Evolutionary conservation across 2,113 vertebrate species (phyloP).

Genomic region (Osmerus mordax): DNA sequence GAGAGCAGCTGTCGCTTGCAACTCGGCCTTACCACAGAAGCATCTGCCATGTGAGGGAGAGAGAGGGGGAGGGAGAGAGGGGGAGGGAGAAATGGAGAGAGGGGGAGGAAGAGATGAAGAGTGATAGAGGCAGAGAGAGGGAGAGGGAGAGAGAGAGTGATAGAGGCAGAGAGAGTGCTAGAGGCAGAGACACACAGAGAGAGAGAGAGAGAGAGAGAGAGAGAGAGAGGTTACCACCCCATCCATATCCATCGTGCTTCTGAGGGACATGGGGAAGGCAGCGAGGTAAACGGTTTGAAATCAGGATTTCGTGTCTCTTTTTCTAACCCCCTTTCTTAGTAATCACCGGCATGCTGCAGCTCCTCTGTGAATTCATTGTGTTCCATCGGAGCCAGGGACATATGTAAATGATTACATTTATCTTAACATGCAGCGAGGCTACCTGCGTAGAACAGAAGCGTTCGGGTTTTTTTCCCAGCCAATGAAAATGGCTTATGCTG

Average conservation of each 20-base stretch:
- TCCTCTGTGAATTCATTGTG: too few species aligned
- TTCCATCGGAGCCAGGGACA: too few species aligned
- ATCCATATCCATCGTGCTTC: slow-evolving; percentile 48
- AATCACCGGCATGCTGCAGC: too few species aligned
- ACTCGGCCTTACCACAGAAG: slow-evolving; percentile 48
- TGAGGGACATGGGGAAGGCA: slow-evolving; percentile 41
- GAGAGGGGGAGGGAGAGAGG: slow-evolving; percentile 11
- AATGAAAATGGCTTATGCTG: too few species aligned
- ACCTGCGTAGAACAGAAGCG: too few species aligned
- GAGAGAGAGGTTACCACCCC: slow-evolving; percentile 14
- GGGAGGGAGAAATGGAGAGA: slow-evolving; percentile 32
- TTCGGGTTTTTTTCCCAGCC: too few species aligned
- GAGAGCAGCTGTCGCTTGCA: slow-evolving; percentile 57
- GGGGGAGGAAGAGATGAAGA: not conserved
- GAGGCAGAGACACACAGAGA: not conserved
- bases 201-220: not conserved
- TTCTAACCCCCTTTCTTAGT: too few species aligned
- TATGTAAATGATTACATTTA: too few species aligned
- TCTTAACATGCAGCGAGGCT: too few species aligned
- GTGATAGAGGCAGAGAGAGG: not conserved
- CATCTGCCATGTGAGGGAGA: slow-evolving; percentile 46
- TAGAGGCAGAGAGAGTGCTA: not conserved
- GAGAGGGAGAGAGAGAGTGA: not conserved
- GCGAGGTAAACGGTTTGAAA: too few species aligned
- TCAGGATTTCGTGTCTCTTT: too few species aligned